Evolutionary conservation across 1,140 invertebrate species (phyloP).

Genomic region (Helicoverpa armigera): DNA sequence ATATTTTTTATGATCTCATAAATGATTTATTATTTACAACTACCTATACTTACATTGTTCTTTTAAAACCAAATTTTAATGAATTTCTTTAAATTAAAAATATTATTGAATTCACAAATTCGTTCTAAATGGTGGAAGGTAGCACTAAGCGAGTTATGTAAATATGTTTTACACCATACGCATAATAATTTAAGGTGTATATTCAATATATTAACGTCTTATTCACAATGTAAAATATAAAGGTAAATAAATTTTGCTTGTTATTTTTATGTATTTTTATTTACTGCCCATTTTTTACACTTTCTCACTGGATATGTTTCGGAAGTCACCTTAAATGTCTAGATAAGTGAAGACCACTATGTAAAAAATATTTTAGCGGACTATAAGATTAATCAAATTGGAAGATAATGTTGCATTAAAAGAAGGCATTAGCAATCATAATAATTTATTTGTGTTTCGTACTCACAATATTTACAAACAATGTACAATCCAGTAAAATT

Average conservation of each 20-base stretch:
- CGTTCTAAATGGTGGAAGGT: constrained; percentile 42
- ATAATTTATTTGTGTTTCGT: constrained; percentile 34
- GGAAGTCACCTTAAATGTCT: too few species aligned
- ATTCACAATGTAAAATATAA: constrained; percentile 80
- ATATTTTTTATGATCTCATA: too few species aligned
- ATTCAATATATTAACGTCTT: constrained; percentile 74
- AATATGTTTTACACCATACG: constrained; percentile 74
- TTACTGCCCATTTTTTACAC: too few species aligned
- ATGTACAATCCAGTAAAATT: constrained; percentile 9
- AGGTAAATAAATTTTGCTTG: constrained; percentile 79
- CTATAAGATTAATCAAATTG: not conserved
- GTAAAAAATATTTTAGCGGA: not conserved
- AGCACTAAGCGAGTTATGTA: constrained; percentile 60
- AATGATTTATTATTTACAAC: not conserved
- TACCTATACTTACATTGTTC: not conserved
- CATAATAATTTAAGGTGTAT: constrained; percentile 67
- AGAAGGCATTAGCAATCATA: constrained; percentile 14
- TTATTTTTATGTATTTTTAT: constrained; percentile 56
- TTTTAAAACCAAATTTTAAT: not conserved
- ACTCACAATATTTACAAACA: constrained; percentile 22
- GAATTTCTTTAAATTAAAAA: constrained; percentile 5
- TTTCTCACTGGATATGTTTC: too few species aligned
- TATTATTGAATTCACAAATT: constrained; percentile 15
- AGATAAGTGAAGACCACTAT: not conserved
- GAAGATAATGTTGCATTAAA: not conserved